These are phyloP conservation scores for Sigmodon hispidus DNA, from an alignment of 2,113 vertebrate species.

Conservation along the genomic window DNA sequence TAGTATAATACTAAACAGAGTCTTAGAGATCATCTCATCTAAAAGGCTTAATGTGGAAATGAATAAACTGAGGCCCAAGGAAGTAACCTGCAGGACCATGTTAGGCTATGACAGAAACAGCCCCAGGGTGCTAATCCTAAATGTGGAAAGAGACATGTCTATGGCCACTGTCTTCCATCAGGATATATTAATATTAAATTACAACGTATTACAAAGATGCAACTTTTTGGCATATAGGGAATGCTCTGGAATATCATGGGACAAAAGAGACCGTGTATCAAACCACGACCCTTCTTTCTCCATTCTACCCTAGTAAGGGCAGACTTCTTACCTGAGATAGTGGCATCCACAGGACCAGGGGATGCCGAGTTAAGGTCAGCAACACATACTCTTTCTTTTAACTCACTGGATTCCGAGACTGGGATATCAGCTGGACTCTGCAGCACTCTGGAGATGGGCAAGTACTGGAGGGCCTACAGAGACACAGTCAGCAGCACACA, in stretches of 20 bases:
- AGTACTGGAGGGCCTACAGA: conserved; percentile 84
- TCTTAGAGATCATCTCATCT: neutral
- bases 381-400: conserved; percentile 55
- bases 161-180: neutral
- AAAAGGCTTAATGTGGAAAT: neutral
- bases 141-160: neutral
- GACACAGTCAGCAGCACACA: neutral
- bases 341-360: neutral
- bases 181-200: conserved; percentile 26
- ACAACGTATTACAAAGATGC: neutral
- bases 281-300: neutral
- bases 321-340: conserved; percentile 70
- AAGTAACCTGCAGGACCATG: neutral
- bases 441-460: conserved; percentile 83
- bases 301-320: conserved; percentile 23
- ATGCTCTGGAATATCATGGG: neutral
- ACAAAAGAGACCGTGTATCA: neutral
- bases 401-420: conserved; percentile 25
- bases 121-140: neutral
- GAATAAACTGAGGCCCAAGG: neutral
- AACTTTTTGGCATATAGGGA: neutral
- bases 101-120: neutral
- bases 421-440: conserved; percentile 42
- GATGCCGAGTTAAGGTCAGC: conserved; percentile 10
- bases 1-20: neutral